These are phyloP conservation scores for Aporophyla lueneburgensis DNA, from an alignment of 2,888 invertebrate species.

Conservation along the genomic window DNA sequence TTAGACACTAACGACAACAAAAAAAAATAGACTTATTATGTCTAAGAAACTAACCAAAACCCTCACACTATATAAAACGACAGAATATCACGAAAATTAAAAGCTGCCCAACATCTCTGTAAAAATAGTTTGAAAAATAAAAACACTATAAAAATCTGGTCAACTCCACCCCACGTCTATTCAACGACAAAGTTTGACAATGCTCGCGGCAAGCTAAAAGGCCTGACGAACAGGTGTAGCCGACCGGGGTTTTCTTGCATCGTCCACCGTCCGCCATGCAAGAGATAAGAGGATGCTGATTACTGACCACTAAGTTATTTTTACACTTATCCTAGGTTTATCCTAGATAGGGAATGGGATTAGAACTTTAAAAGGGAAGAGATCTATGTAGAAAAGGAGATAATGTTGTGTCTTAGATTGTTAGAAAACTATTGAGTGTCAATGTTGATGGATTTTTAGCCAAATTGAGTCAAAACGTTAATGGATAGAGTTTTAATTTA, in stretches of 20 bases:
- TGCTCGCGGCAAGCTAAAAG: constrained; percentile 86
- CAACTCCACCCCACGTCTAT: constrained; percentile 66
- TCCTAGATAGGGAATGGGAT: constrained; percentile 46
- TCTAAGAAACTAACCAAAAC: too few relatives aligned
- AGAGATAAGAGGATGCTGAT: constrained; percentile 62
- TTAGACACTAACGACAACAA: too few relatives aligned
- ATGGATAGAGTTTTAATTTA: too few relatives aligned
- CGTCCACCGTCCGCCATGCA: constrained; percentile 63
- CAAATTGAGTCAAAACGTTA: too few relatives aligned
- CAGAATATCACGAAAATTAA: too few relatives aligned
- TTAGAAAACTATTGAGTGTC: constrained; percentile 2
- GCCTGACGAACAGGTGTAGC: constrained; percentile 88
- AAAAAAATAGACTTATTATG: too few relatives aligned
- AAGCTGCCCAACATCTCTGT: too few relatives aligned
- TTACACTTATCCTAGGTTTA: constrained; percentile 56
- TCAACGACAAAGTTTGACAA: constrained; percentile 81
- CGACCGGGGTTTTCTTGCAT: constrained; percentile 73
- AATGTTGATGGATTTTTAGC: too few relatives aligned
- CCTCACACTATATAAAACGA: too few relatives aligned
- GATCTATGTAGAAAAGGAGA: constrained; percentile 10
- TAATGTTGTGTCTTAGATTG: constrained; percentile 18
- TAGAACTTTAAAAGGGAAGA: constrained; percentile 10
- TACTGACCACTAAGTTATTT: constrained; percentile 53
- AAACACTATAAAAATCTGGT: too few relatives aligned
- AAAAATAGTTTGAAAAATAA: too few relatives aligned